Base-by-base conservation (phyloP, 2,797 vertebrate genomes). In the Sebastes minor region DNA sequence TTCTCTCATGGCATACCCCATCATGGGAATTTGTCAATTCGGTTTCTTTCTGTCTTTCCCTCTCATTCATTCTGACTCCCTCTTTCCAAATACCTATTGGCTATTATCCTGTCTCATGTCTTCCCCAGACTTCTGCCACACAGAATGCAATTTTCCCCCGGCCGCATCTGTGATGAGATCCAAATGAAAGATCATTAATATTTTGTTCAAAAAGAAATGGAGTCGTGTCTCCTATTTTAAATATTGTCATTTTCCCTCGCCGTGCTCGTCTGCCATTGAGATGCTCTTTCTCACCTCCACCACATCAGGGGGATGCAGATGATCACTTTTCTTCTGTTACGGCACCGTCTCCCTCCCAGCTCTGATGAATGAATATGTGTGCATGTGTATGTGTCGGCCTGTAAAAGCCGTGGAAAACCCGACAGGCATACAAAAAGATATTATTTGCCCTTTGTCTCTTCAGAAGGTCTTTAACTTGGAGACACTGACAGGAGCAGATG, bases 91-190 rank as follows among this genome's bases (percentile, higher is more conserved):
- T 93, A 95, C 95, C 94, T 95, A 96, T 97, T 95, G 94, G 96
- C 98, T 97, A 98, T 98, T 98, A 99, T 97, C 97, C 97, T 96
- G 95, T 94, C 95, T 96, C 94, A 94, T 76, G 92, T 94, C 95
- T 94, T 94, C 89, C 87, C 95, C 95, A 94, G 94, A 95, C 96
- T 95, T 95, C 90, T 83, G 89, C 81, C 91, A 95, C 96, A 85
- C 94, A 95, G 94, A 97, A 97, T 95, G 95, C 95, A 97, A 97
- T 98, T 97, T 97, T 91, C 92, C 90, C 92, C 89, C 66, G 69
- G 92, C 86, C 91, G 94, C 93, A 89, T 95, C 38, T 87, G 89
- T 97, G 97, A 98, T 97, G 97, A 97, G 96, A 97, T 95, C 95
- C 95, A 96, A 96, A 96, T 97, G 96, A 94, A 96, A 96, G 91